phyloP scores from a whole-genome alignment of 2,797 vertebrate genomes.

The Lepilemur ruficaudatus region DNA sequence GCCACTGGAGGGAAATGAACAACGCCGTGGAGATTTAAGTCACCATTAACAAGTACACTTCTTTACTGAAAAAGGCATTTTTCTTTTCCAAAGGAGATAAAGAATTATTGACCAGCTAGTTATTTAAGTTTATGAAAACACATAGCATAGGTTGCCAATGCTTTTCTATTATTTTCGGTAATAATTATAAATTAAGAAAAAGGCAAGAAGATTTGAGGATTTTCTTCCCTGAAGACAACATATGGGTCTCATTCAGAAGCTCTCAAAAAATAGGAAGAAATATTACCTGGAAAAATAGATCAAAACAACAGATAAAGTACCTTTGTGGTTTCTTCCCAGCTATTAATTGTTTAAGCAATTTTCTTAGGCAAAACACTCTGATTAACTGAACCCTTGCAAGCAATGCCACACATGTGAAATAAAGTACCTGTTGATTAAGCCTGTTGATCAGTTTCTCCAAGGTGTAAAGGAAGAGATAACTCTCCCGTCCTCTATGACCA shows the following conservation, averaged over 20 bases:
- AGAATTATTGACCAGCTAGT: constrained; percentile 48
- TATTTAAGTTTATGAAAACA: background rate
- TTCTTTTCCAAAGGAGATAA: constrained; percentile 46
- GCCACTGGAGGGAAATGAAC: constrained; percentile 40
- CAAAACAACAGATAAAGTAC: background rate
- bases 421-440: no score
- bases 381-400: background rate
- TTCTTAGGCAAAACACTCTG: background rate
- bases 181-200: background rate
- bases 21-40: constrained; percentile 52
- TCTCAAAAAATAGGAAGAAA: background rate
- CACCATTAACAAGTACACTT: constrained; percentile 61
- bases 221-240: background rate
- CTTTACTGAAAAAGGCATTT: constrained; percentile 37
- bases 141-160: background rate
- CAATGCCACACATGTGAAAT: accelerated
- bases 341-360: background rate
- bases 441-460: background rate
- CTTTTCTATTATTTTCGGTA: background rate
- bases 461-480: background rate
- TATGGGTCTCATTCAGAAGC: background rate
- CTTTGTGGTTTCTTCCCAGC: background rate
- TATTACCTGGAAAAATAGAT: background rate
- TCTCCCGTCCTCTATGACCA: background rate
- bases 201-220: background rate